Evolutionary conservation across 2,888 invertebrate species (phyloP).

Genomic region (Elmis aenea): DNA sequence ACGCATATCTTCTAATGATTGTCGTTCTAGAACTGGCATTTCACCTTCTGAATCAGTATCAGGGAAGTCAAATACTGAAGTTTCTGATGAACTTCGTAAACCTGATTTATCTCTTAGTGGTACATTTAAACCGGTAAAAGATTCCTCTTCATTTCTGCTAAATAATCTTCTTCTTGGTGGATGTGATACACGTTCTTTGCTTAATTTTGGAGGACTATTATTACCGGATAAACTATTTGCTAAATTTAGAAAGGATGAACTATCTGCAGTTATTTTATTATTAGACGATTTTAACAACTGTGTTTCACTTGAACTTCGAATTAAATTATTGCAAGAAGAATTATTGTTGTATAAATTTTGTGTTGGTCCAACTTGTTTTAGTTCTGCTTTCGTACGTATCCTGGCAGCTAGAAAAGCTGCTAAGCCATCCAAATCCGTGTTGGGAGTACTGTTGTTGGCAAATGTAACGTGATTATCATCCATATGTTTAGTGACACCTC

Average conservation of each 20-base stretch:
- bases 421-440: slow-evolving; percentile 50
- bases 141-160: slow-evolving; percentile 56
- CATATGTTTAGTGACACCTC: slow-evolving; percentile 18
- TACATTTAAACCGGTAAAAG: slow-evolving; percentile 35
- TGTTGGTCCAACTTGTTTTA: slow-evolving; percentile 54
- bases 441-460: slow-evolving; percentile 28
- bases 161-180: slow-evolving; percentile 52
- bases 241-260: too few relatives aligned
- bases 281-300: slow-evolving; percentile 44
- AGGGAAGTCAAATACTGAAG: slow-evolving; percentile 60
- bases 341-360: slow-evolving; percentile 25
- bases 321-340: slow-evolving; percentile 20
- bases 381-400: slow-evolving; percentile 81
- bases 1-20: slow-evolving; percentile 62
- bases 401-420: slow-evolving; percentile 63
- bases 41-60: slow-evolving; percentile 61
- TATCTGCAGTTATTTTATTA: slow-evolving; percentile 29
- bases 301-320: slow-evolving; percentile 30
- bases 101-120: slow-evolving; percentile 48
- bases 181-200: slow-evolving; percentile 14
- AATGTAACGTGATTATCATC: slow-evolving; percentile 30
- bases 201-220: slow-evolving; percentile 16
- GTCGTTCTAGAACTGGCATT: slow-evolving; percentile 58
- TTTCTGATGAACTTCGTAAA: slow-evolving; percentile 56
- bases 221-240: slow-evolving; percentile 6